Evolutionary conservation across 2,113 vertebrate genomes (phyloP), one percentile per base, ranked within the genome.

Genomic region (Macquaria australasica): DNA sequence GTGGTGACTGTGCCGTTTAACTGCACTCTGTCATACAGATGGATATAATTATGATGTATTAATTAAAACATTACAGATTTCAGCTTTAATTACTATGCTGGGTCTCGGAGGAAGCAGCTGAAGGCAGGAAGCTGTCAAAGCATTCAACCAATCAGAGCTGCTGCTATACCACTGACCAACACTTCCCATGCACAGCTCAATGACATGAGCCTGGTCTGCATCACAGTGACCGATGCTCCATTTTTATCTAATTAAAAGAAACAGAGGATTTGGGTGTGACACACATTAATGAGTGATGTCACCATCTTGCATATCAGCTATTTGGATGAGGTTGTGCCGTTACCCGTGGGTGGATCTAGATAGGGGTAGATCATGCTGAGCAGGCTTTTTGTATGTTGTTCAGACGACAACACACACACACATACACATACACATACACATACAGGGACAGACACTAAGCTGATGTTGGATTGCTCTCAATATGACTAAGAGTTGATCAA

Each of bases 401-500:
- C 50, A 78, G 55, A 72, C 84, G 76, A 88, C 83, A 73, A 83
- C 75, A 53, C n/a, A 28, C 45, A 39, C 18, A 39, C 68, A 73
- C 23, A 55, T 60, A 82, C n/a, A 64, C 43, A 75, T 41, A 75
- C 16, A 34, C 67, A 72, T 59, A 82, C 64, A 82, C 75, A 64
- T 37, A 75, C 41, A 72, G 8, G 10, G 50, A 64, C n/a, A 51
- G 31, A 43, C 18, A 6, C 28, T 0, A 28, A 77, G 83, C 82
- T 91, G 64, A 78, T 81, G 60, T 88, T 90, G 87, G 87, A 85
- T 56, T 69, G 51, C 43, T 77, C 73, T 88, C 73, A 79, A 67
- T 70, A 60, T 87, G 87, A 87, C 74, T 75, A 73, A 85, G 21
- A 73, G 62, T 55, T 78, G 64, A 87, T 66, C 77, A 87, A 69